Conservation (phyloP, 2,113 vertebrate genomes). For the Sardina pilchardus region DNA sequence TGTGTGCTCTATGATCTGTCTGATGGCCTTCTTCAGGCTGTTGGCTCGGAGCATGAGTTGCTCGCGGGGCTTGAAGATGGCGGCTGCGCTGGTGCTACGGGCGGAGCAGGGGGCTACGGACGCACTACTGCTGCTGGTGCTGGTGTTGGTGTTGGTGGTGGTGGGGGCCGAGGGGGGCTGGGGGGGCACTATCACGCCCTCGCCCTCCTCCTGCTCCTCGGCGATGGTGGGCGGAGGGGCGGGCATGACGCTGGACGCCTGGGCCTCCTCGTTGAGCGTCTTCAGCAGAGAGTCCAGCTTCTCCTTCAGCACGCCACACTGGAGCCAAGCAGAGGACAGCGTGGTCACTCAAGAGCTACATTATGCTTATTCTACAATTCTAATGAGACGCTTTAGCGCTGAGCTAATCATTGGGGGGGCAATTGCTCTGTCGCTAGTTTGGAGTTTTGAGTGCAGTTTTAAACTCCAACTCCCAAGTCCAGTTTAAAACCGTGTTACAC, state of each 20-base stretch:
- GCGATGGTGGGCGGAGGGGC: conserved; percentile 89
- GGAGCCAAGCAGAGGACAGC: conserved; percentile 13
- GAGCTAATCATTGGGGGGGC: neutral
- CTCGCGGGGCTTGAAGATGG: conserved; percentile 90
- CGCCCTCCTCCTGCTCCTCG: conserved; percentile 84
- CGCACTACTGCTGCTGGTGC: neutral
- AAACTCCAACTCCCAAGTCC: too few relatives aligned
- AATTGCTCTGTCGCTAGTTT: too few relatives aligned
- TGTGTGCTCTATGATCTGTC: conserved; percentile 96
- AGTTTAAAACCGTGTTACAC: too few relatives aligned
- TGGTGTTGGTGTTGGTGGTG: conserved; percentile 76
- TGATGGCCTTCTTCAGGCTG: conserved; percentile 96
- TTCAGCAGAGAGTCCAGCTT: conserved; percentile 93
- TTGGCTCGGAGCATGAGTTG: conserved; percentile 97
- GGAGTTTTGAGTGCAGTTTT: too few relatives aligned
- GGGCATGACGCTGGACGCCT: conserved; percentile 78
- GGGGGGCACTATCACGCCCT: conserved; percentile 62
- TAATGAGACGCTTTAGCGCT: neutral
- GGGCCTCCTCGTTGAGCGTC: conserved; percentile 90
- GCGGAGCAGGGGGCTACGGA: conserved; percentile 61
- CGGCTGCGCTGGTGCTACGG: conserved; percentile 57
- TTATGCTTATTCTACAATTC: neutral
- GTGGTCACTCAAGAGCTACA: neutral
- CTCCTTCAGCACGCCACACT: conserved; percentile 94
- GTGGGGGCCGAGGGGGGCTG: conserved; percentile 64